Evolutionary conservation across 2,888 invertebrate genomes (phyloP), one percentile per base, ranked within the genome.

Genomic region (Gymnocheta viridis): DNA sequence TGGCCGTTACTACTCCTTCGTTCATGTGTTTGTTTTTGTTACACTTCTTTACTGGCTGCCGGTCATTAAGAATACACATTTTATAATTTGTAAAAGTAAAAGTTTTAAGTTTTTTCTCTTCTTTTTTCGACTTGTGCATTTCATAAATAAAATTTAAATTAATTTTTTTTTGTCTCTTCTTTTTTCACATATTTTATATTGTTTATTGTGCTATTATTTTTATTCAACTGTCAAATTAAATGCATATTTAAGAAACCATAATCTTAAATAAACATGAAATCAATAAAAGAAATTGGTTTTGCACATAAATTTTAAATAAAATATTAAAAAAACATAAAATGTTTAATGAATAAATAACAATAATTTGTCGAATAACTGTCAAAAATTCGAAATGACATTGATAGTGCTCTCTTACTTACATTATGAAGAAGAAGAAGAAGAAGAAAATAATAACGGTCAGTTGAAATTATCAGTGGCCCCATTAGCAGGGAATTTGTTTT

Each of bases 351-450:
- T 72, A 72, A 58, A 58, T 32, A 32, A 58, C 47, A 47, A 47
- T 72, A 58, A 72, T 58, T n/a, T 44, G 58, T 1, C 58, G 56
- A 69, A 47, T 76, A 76, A 82, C 69, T 82, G 81, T 82, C 81
- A 82, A 69, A 82, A 81, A 17, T 69, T 27, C 17, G 41, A 60
- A 74, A 74, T 74, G 32, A 60, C 58, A 73, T 60, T 67, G 60
- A 66, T 72, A 35, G 14, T 49, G 64, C 5, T 38, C 17, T 19
- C 38, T 54, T 27, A 29, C 64, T 44, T 41, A 14, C 41, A 38
- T 24, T 41, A 14, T 2, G 22, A 12, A 12, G 22, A 22, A 7
- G 10, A n/a, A n/a, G 7, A 22, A 27, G 17, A 5, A 9, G 2
- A 17, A 22, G 24, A 7, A 12, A 32, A 32, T 32, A 17, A 19